Base-by-base conservation (phyloP, 2,113 vertebrate species). In the Carlito syrichta region DNA sequence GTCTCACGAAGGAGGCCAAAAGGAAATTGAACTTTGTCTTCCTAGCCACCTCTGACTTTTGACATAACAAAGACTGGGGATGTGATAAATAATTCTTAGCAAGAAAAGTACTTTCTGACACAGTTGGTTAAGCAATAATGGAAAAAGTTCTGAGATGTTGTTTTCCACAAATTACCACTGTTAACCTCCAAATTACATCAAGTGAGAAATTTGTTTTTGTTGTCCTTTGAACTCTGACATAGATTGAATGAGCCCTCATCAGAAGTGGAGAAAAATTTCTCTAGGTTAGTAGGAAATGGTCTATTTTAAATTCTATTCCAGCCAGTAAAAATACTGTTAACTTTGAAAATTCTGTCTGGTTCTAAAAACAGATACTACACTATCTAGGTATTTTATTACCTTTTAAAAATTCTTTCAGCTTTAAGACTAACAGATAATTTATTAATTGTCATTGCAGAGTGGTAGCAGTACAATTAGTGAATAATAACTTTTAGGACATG, bases 111-210 rank as follows among this genome's bases (percentile, higher is more conserved):
- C 40, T 95, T 84, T 95, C 74, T 83, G 82, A 35, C 83, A 92
- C 23, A 73, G 40, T 84, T 86, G 88, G 96, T 97, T 94, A 93
- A 96, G 14, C 66, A 90, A 40, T 77, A 94, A 95, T 96, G 83
- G 85, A 56, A 71, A 89, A 95, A 92, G 32, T 86, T 96, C 60
- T 89, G 56, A 97, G 96, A 93, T 94, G 69, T 91, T 56, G 40
- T 87, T 97, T 96, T 95, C 89, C 7, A 17, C 0, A 5, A 77
- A 93, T 95, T 97, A 87, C 73, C 27, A 9, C 63, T 84, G 60
- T 83, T 89, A 96, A 94, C 68, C 56, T 96, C 35, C 1, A 0
- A 87, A 89, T 89, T 77, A 90, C 10, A 66, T 95, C 93, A 97
- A 79, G 71, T 0, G 32, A 95, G 68, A 94, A 43, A 92, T 84